A percentile compares a stretch with the other conserved stretches of the same genome.
phyloP scores from a whole-genome alignment of 1,140 invertebrate species.

The Protaetia brevitarsis region DNA sequence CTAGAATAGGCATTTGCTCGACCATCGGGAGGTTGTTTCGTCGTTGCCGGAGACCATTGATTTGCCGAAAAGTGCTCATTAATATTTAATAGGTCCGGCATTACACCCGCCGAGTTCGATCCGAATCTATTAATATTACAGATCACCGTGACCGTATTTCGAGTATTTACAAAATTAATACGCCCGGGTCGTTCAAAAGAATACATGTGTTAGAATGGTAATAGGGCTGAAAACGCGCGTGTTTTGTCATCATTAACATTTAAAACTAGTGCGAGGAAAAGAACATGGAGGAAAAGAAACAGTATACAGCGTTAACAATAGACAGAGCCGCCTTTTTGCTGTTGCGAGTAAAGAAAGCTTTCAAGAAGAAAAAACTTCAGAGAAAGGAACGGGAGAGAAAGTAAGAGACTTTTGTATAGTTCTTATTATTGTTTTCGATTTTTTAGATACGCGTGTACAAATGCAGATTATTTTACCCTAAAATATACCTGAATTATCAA shows the following conservation, averaged over 20 bases:
- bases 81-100: too few species aligned
- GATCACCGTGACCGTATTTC: background rate
- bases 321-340: slow-evolving; percentile 84
- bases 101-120: background rate
- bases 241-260: too few species aligned
- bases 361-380: slow-evolving; percentile 84
- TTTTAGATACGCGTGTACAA: too few species aligned
- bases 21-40: background rate
- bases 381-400: slow-evolving; percentile 73
- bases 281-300: slow-evolving; percentile 46
- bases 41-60: background rate
- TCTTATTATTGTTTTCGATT: background rate
- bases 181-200: too few species aligned
- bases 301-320: slow-evolving; percentile 64
- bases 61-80: background rate
- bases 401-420: slow-evolving; percentile 35
- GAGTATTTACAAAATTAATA: background rate
- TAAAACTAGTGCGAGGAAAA: too few species aligned
- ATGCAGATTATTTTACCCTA: too few species aligned
- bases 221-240: too few species aligned
- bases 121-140: background rate
- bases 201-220: too few species aligned
- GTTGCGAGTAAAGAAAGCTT: slow-evolving; percentile 80
- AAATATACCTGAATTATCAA: too few species aligned
- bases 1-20: background rate